Evolutionary conservation across 2,797 vertebrate genomes (phyloP).

Genomic region (Chiloscyllium punctatum): DNA sequence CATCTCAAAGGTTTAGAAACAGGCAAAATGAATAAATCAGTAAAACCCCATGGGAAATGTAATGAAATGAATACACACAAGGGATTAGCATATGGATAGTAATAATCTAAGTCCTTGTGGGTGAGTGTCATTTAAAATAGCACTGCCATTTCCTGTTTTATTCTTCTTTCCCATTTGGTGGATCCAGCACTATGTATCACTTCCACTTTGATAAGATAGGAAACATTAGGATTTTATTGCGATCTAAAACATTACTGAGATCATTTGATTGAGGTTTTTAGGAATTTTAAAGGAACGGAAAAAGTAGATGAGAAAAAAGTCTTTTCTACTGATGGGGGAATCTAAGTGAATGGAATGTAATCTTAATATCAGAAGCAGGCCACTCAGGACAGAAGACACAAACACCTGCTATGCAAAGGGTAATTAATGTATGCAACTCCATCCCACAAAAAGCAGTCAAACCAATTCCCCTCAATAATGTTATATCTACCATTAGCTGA

Average conservation of each 20-base stretch:
- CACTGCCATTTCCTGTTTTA: not conserved
- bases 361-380: no score
- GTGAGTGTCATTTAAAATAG: not conserved
- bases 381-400: no score
- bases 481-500: no score
- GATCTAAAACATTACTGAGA: not conserved
- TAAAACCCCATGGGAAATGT: not conserved
- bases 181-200: not conserved
- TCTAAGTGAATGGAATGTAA: no score
- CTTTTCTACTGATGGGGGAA: no score
- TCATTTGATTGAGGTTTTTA: no score
- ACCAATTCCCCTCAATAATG: no score
- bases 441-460: not conserved
- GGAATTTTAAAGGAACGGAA: no score
- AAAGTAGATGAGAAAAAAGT: no score
- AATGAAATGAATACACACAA: not conserved
- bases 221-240: not conserved
- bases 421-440: not conserved
- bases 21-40: not conserved
- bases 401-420: no score
- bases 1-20: no score
- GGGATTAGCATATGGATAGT: not conserved
- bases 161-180: not conserved
- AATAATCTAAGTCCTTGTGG: not conserved
- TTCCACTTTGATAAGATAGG: not conserved